Conservation (phyloP, 2,113 vertebrate genomes). For the Hippocampus barbouri region DNA sequence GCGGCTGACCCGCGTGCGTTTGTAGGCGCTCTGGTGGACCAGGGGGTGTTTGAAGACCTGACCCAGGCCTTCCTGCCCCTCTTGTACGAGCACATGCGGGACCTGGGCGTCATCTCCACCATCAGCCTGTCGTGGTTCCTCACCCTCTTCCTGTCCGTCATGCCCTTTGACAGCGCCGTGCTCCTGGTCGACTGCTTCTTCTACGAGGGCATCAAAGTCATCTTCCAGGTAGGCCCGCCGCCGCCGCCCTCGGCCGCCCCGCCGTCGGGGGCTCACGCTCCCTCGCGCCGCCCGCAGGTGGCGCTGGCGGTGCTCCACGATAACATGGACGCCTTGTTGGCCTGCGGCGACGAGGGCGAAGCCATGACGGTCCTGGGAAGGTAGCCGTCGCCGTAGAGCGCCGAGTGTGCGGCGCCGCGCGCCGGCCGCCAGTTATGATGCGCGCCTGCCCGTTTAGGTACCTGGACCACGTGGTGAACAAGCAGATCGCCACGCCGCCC, state of each 20-base stretch:
- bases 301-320: constrained; percentile 91
- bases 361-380: constrained; percentile 97
- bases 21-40: constrained; percentile 90
- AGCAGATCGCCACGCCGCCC: constrained; percentile 82
- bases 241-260: too few species aligned
- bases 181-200: constrained; percentile 97
- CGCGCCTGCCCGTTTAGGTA: constrained; percentile 72
- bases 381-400: constrained; percentile 51
- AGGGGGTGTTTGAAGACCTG: constrained; percentile 95
- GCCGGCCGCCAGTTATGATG: neutral
- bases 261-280: neutral
- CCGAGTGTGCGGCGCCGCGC: too few species aligned
- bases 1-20: neutral
- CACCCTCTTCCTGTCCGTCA: constrained; percentile 93
- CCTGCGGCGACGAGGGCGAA: constrained; percentile 90
- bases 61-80: constrained; percentile 83
- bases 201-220: constrained; percentile 93
- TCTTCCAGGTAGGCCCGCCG: constrained; percentile 76
- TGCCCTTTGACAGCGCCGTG: constrained; percentile 95
- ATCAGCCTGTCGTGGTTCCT: constrained; percentile 98
- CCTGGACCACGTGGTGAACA: constrained; percentile 92
- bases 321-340: constrained; percentile 86
- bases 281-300: constrained; percentile 59
- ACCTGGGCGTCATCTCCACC: constrained; percentile 91
- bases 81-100: constrained; percentile 93